Conservation (phyloP, 1,140 invertebrate genomes). For the Drosophila mauritiana region DNA sequence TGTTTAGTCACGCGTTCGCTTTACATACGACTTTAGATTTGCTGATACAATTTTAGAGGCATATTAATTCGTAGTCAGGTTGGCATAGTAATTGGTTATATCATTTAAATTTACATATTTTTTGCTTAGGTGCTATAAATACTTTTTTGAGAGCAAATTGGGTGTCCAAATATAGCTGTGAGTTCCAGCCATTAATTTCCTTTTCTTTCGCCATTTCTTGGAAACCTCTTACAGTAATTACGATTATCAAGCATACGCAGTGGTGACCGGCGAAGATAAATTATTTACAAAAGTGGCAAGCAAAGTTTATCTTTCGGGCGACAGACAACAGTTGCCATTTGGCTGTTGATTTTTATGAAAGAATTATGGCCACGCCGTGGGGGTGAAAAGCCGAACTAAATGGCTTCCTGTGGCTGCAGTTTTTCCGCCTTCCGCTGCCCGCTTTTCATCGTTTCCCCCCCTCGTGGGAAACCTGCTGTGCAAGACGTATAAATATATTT, state of each 20-base stretch:
- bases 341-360: constrained; percentile 58
- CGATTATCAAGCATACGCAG: constrained; percentile 53
- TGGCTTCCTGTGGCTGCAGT: constrained; percentile 64
- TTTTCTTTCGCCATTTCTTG: neutral
- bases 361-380: constrained; percentile 40
- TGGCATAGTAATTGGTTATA: no score
- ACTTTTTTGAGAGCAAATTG: neutral
- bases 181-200: constrained; percentile 1
- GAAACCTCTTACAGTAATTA: constrained; percentile 22
- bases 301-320: constrained; percentile 54
- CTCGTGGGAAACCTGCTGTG: constrained; percentile 21
- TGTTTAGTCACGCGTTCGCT: neutral
- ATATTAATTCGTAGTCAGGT: neutral
- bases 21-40: neutral
- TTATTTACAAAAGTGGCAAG: constrained; percentile 40
- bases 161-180: neutral
- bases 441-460: neutral
- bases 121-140: no score
- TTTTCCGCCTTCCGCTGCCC: neutral
- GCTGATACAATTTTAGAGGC: neutral
- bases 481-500: constrained; percentile 49
- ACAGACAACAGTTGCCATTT: constrained; percentile 54
- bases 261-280: constrained; percentile 35
- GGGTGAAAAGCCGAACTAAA: constrained; percentile 45
- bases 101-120: no score